phyloP scores from a whole-genome alignment of 37 sponge, comb jelly and placozoan species.

The Beroe forskalii region DNA sequence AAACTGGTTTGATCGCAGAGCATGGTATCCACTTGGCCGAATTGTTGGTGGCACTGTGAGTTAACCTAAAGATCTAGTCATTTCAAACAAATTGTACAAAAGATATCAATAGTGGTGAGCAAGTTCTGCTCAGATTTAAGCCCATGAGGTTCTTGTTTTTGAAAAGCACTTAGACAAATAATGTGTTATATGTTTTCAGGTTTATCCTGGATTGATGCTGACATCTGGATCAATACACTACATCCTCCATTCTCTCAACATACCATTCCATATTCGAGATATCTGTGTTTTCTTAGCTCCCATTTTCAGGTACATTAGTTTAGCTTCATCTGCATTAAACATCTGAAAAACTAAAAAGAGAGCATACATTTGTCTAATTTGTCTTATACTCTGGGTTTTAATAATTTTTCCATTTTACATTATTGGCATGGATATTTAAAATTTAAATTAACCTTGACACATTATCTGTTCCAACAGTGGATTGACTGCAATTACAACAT shows the following conservation, averaged over 20 bases:
- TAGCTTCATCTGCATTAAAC: not conserved
- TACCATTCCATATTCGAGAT: slow-evolving; percentile 93
- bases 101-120: slow-evolving; percentile 9
- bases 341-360: too few relatives aligned
- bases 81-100: not conserved
- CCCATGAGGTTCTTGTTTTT: not conserved
- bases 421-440: too few relatives aligned
- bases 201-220: slow-evolving; percentile 99
- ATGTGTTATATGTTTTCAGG: slow-evolving; percentile 69
- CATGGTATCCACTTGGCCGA: slow-evolving; percentile 98
- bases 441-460: too few relatives aligned
- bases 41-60: slow-evolving; percentile 99
- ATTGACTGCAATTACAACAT: slow-evolving; percentile 90
- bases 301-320: slow-evolving; percentile 76
- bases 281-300: slow-evolving; percentile 99
- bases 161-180: not conserved
- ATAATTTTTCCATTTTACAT: too few relatives aligned
- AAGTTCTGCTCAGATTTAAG: not conserved
- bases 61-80: not conserved
- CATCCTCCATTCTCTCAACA: slow-evolving; percentile 81
- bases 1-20: slow-evolving; percentile 98
- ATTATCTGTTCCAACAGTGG: too few relatives aligned
- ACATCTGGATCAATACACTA: slow-evolving; percentile 94
- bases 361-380: too few relatives aligned
- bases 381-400: too few relatives aligned